phyloP scores from a whole-genome alignment of 2,888 invertebrate genomes.

The Pseudococcus viburni region DNA sequence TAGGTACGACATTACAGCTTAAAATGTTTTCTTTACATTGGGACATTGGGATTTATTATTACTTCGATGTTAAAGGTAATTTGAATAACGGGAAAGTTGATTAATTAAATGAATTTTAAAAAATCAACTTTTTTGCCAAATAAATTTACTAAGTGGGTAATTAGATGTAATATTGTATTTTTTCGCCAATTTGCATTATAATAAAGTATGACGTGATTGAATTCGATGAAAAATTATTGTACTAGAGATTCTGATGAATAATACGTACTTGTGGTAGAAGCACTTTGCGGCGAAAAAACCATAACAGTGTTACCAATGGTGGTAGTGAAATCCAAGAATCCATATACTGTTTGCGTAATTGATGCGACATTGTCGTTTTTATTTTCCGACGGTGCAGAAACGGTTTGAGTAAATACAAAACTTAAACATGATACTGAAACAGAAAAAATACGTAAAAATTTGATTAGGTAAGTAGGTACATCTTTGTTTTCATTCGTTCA shows the following conservation, averaged over 20 bases:
- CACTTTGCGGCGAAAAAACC: constrained; percentile 93
- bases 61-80: background rate
- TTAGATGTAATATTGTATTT: background rate
- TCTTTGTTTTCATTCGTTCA: too few relatives aligned
- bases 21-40: background rate
- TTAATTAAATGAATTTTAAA: background rate
- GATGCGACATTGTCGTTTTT: constrained; percentile 4
- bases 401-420: constrained; percentile 33
- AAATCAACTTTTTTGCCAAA: constrained; percentile 36
- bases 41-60: background rate
- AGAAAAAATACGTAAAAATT: background rate
- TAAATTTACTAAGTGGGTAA: background rate
- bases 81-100: background rate
- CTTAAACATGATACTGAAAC: constrained; percentile 56
- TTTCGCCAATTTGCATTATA: background rate
- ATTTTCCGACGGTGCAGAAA: constrained; percentile 14
- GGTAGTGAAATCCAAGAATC: constrained; percentile 93
- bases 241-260: background rate
- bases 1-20: background rate
- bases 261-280: constrained; percentile 72
- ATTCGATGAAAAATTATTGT: background rate
- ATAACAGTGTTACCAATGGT: constrained; percentile 95
- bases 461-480: too few relatives aligned
- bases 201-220: background rate
- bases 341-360: constrained; percentile 91